These are phyloP conservation scores for Drosophila melanogaster DNA, from an alignment of 1,140 invertebrate genomes.

Conservation along the genomic window Release_6_plus_ISO1_MT NC_004354.4:6378501-6379000, in stretches of 20 bases:
- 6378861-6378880: not conserved
- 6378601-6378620: not conserved
- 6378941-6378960: slow-evolving; percentile 1
- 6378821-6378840: no score
- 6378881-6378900: not conserved
- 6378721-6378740: no score
- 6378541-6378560: slow-evolving; percentile 37
- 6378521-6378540: not conserved
- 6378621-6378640: slow-evolving; percentile 13
- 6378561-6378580: slow-evolving; percentile 37
- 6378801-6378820: no score
- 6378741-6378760: no score
- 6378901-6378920: no score
- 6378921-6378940: slow-evolving; percentile 8
- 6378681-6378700: not conserved
- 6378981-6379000: slow-evolving; percentile 15
- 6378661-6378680: no score
- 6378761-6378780: no score
- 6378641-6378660: not conserved
- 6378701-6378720: not conserved
- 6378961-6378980: slow-evolving; percentile 21
- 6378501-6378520: not conserved
- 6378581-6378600: slow-evolving; percentile 15
- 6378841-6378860: not conserved
- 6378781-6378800: no score